A percentile compares a stretch with the other conserved stretches of the same genome.
phyloP scores from a whole-genome alignment of 2,797 vertebrate species.

The Pangasius mekongensis region DNA sequence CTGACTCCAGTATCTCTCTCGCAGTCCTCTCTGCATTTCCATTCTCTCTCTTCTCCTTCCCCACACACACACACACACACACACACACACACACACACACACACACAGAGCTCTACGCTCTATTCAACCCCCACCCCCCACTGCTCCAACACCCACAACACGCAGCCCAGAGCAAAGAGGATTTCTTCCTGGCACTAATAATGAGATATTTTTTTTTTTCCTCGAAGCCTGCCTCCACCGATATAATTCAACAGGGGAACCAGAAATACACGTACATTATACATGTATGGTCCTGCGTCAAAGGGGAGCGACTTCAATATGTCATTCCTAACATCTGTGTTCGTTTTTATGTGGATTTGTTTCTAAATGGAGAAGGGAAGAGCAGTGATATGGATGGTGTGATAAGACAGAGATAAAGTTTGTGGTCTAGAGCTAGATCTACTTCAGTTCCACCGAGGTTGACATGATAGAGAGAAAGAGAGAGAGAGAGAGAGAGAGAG shows the following conservation, averaged over 20 bases:
- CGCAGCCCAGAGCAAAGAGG: constrained; percentile 54
- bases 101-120: constrained; percentile 42
- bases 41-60: constrained; percentile 36
- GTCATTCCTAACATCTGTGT: constrained; percentile 14
- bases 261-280: constrained; percentile 62
- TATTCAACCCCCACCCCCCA: constrained; percentile 54
- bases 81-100: constrained; percentile 45
- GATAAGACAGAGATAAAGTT: constrained; percentile 45
- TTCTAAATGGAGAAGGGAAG: constrained; percentile 13
- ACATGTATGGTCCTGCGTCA: constrained; percentile 56
- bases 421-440: constrained; percentile 22
- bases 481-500: not conserved
- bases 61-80: constrained; percentile 49
- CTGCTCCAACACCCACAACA: constrained; percentile 56
- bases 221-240: constrained; percentile 53
- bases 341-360: constrained; percentile 19
- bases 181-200: constrained; percentile 60
- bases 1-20: constrained; percentile 38
- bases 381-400: constrained; percentile 37
- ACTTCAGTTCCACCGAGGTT: constrained; percentile 18
- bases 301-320: constrained; percentile 17
- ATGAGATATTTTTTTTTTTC: constrained; percentile 56
- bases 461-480: constrained; percentile 33
- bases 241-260: constrained; percentile 56
- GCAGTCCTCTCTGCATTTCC: constrained; percentile 44